Conservation (phyloP, 2,888 invertebrate species). For the Punctoribates punctum region DNA sequence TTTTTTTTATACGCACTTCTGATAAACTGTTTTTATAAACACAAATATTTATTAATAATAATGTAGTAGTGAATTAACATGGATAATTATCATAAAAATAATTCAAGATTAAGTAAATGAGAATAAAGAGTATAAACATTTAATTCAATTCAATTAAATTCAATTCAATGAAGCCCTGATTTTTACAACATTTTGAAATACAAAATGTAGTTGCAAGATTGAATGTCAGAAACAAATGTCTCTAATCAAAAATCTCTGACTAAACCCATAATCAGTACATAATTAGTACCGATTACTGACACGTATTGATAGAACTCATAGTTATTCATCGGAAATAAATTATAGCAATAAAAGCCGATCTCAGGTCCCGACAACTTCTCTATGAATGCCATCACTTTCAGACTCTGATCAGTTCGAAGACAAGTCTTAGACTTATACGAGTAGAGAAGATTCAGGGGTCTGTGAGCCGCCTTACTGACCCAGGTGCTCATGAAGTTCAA, state of each 20-base stretch:
- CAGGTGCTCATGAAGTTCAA: background rate
- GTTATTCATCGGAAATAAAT: conserved; percentile 19
- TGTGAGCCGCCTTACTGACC: background rate
- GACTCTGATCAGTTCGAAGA: background rate
- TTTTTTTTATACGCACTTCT: too few species aligned
- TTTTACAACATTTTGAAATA: too few species aligned
- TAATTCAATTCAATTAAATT: too few species aligned
- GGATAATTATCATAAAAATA: too few species aligned
- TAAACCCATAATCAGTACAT: background rate
- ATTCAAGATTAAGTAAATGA: too few species aligned
- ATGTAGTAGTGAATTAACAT: too few species aligned
- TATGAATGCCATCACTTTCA: background rate
- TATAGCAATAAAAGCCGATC: background rate
- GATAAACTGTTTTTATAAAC: too few species aligned
- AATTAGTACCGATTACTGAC: background rate
- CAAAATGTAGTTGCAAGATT: too few species aligned
- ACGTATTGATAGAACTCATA: conserved; percentile 2
- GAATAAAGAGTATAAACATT: too few species aligned
- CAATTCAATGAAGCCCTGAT: too few species aligned
- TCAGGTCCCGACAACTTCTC: background rate
- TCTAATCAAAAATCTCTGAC: background rate
- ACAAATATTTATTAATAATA: too few species aligned
- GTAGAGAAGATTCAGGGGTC: background rate
- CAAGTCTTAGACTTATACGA: background rate
- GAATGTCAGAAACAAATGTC: too few species aligned